Evolutionary conservation across 1,140 invertebrate species (phyloP), one percentile per base, ranked within the genome.

Genomic region (Lutraria rhynchaena): DNA sequence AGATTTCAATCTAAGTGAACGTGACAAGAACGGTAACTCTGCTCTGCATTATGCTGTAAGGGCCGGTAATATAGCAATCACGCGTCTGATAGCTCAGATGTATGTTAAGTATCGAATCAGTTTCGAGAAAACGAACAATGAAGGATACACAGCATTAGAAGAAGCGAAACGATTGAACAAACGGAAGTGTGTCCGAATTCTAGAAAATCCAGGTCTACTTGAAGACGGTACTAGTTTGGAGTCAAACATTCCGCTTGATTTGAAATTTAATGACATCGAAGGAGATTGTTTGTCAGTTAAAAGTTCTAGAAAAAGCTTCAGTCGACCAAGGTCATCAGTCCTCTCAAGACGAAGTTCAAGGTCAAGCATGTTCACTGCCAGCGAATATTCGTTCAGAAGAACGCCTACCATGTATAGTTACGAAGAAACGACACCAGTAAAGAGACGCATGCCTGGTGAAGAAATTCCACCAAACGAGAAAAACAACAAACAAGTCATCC

Each of bases 1-100:
- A n/a, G 90, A 91, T 71, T 91, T 88, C 57, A 84, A 90, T 73
- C 49, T 90, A 46, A 87, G 84, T 31, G 76, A 87, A 49, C 44
- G 46, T 19, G 89, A 90, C 70, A 82, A 67, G 53, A 37, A 71
- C 19, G 90, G 90, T 19, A 91, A 91, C 81, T 88, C 89, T 0
- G 86, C 89, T 11, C 80, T 92, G 11, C 89, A 91, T 74, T 91
- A 90, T 65, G 87, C 90, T 15, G 88, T 87, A 1, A 70, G 81
- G 37, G 58, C 85, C 27, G 88, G 87, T 7, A 88, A 89, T 70
- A 29, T 35, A 17, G 58, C 76, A 7, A 75, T 90, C 17, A 80
- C 87, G 7, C 46, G 84, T 31, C 69, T 87, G 5, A 65, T 92
- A 4, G 61, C 85, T 3, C 41, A 85, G 15, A 22, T 71, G n/a